These are phyloP conservation scores for Entomyzon cyanotis DNA, from an alignment of 2,113 vertebrate species.

Conservation along the genomic window DNA sequence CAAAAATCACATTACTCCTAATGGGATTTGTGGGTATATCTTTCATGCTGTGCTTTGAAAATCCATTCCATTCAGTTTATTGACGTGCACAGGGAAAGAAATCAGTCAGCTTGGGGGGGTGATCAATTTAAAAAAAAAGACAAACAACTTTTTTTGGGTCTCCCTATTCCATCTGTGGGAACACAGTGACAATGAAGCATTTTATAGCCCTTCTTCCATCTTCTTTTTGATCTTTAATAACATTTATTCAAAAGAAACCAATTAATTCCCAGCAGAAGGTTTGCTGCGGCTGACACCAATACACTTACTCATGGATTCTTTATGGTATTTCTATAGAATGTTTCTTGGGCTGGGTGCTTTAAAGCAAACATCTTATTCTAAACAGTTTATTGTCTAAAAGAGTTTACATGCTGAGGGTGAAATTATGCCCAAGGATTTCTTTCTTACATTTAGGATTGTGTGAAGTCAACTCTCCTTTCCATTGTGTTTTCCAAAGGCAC, in stretches of 20 bases:
- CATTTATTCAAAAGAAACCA: conserved; percentile 17
- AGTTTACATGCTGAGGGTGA: conserved; percentile 7
- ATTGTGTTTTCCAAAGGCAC: not conserved
- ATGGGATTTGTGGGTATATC: conserved; percentile 71
- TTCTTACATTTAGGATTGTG: not conserved
- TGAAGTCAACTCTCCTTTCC: not conserved
- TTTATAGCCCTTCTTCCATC: not conserved
- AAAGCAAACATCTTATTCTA: not conserved
- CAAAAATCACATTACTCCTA: conserved; percentile 68
- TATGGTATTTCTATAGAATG: not conserved
- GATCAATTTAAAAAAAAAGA: not conserved
- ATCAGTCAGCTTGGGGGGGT: conserved; percentile 1
- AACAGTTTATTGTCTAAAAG: conserved; percentile 10
- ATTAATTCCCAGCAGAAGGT: not conserved
- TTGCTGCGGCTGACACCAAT: not conserved
- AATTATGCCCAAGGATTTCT: not conserved
- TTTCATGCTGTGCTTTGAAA: conserved; percentile 70
- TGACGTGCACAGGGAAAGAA: conserved; percentile 41
- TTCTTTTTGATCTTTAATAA: conserved; percentile 1
- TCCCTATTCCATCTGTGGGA: not conserved
- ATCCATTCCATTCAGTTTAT: conserved; percentile 63
- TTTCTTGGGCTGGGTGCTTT: not conserved
- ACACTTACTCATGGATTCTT: not conserved
- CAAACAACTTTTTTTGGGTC: not conserved
- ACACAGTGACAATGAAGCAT: not conserved